phyloP scores from a whole-genome alignment of 2,888 invertebrate species.

The Ptilodon capucinus region DNA sequence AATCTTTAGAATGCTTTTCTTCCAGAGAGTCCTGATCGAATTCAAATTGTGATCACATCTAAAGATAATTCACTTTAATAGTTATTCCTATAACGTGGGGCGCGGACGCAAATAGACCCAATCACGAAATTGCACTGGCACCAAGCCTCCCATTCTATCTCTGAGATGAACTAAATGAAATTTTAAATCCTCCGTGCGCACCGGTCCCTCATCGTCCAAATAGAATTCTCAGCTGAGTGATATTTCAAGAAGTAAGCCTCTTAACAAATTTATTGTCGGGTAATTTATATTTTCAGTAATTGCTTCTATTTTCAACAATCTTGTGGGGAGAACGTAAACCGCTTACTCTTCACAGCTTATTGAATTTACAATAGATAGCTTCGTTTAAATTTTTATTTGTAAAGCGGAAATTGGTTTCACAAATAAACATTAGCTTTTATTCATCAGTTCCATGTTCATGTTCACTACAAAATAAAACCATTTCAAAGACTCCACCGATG shows the following conservation, averaged over 20 bases:
- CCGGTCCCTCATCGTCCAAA: neutral
- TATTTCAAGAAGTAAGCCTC: neutral
- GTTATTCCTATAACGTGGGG: neutral
- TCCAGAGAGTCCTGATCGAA: too few species aligned
- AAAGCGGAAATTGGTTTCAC: too few species aligned
- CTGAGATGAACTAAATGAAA: conserved; percentile 22
- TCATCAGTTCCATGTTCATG: too few species aligned
- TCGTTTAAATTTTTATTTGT: neutral
- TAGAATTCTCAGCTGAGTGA: neutral
- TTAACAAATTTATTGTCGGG: neutral
- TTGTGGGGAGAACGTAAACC: neutral
- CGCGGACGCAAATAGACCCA: conserved; percentile 27
- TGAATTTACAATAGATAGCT: neutral
- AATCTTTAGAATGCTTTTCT: too few species aligned
- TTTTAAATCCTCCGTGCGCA: conserved; percentile 9
- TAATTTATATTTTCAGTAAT: neutral
- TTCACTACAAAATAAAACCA: too few species aligned
- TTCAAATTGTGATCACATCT: too few species aligned
- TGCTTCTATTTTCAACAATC: neutral
- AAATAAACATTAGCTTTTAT: too few species aligned
- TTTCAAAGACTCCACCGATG: too few species aligned
- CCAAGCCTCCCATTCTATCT: conserved; percentile 15
- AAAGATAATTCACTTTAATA: neutral
- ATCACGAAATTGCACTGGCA: conserved; percentile 25
- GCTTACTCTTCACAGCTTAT: neutral